Evolutionary conservation across 2,888 invertebrate species (phyloP).

Genomic region (Pachydiplax longipennis): DNA sequence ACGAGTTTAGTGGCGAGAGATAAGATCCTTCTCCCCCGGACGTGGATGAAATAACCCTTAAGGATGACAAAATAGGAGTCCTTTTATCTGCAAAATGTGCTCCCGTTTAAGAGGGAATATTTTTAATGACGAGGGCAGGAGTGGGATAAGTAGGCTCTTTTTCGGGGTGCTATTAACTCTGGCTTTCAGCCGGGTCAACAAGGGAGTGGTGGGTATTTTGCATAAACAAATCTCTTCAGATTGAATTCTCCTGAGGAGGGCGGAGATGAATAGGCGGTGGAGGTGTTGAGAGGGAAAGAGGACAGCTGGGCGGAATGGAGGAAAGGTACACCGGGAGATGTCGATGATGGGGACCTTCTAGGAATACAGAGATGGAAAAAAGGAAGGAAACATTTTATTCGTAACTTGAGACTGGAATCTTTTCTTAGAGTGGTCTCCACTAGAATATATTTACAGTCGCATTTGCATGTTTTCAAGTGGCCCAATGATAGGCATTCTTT

Average conservation of each 20-base stretch:
- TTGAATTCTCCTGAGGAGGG: neutral
- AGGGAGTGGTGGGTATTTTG: neutral
- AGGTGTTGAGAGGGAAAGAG: neutral
- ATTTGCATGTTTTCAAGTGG: too few relatives aligned
- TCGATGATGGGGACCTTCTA: neutral
- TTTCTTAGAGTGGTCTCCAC: too few relatives aligned
- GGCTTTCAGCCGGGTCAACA: constrained; percentile 35
- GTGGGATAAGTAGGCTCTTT: constrained; percentile 24
- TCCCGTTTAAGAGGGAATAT: constrained; percentile 30
- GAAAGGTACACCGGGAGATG: neutral
- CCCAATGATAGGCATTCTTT: too few relatives aligned
- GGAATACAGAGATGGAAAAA: neutral
- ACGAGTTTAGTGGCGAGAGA: neutral
- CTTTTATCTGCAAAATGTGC: constrained; percentile 23
- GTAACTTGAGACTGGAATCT: neutral
- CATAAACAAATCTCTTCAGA: constrained; percentile 39
- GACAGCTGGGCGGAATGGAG: neutral
- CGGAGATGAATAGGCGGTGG: neutral
- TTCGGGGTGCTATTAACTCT: constrained; percentile 26
- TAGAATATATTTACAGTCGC: neutral
- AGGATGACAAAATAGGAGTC: constrained; percentile 37
- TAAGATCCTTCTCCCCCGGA: constrained; percentile 9
- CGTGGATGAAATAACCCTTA: constrained; percentile 28
- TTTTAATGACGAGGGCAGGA: constrained; percentile 9
- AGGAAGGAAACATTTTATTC: neutral